Base-by-base conservation (phyloP, 2,113 vertebrate species). In the Dipodomys spectabilis region DNA sequence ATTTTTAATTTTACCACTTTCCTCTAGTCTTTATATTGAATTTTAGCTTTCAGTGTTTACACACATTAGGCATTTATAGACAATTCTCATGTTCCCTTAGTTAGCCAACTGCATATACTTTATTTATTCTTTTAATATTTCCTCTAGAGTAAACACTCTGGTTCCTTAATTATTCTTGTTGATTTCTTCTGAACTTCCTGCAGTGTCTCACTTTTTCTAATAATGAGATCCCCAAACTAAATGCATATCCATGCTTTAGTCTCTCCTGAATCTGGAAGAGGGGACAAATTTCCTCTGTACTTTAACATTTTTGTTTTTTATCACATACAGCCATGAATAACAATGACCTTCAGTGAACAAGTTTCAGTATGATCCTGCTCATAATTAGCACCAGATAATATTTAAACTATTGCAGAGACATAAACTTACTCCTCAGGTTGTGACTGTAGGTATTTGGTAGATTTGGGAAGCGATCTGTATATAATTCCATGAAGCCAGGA, bases 181-280 rank as follows among this genome's bases (percentile, higher is more conserved):
- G 94, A 96, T 97, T 97, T 97, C 90, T 82, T 97, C 92, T 95
- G 92, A 96, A 96, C 92, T 82, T 96, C 82, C 88, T 92, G 79
- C 92, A 88, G 88, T 67, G 94, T 92, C 82, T 95, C 64, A 91
- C 94, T 94, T 90, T 96, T 96, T 78, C 95, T 90, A 64, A 88
- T 97, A 97, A 97, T 97, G 97, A 97, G 96, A 96, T 97, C 95
- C 97, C 95, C 88, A 96, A 97, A 97, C 96, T 97, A 88, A 86
- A 95, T 75, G 94, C 90, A 83, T 78, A 91, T 88, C 96, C 75
- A 49, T 95, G 79, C 27, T 94, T 67, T 73, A 71, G 75, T 95
- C 85, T 95, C 93, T 93, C 85, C 96, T 94, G 94, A 95, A 88
- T 97, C 94, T 90, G 72, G 86, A 92, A 87, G 79, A 94, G n/a